Conservation (phyloP, 37 sponge, comb jelly and placozoan species). For the Lycopodina hypogea region DNA sequence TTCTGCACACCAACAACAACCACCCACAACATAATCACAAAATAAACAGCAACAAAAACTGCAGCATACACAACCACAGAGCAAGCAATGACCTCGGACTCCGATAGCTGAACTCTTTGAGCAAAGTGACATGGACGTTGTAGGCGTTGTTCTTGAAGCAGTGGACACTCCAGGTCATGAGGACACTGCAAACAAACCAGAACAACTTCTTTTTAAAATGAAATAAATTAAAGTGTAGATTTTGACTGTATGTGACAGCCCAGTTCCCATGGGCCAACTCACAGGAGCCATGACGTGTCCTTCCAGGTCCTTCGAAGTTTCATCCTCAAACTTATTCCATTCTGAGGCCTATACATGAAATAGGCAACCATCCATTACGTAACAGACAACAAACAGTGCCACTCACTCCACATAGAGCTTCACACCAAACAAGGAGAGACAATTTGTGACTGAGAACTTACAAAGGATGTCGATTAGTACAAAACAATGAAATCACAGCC, state of each 20-base stretch:
- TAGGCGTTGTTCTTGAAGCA: neutral
- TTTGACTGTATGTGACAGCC: no score
- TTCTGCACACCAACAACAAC: conserved; percentile 13
- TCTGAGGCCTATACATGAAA: conserved; percentile 5
- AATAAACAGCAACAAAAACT: neutral
- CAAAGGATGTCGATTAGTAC: no score
- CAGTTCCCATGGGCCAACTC: neutral
- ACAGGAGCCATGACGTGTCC: conserved; percentile 81
- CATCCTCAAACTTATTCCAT: conserved; percentile 9
- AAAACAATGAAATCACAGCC: no score
- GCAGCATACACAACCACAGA: neutral
- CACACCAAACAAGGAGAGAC: no score
- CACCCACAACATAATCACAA: neutral
- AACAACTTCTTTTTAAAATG: no score
- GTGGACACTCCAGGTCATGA: conserved; percentile 75
- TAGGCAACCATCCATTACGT: conserved; percentile 2
- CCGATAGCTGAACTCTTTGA: conserved; percentile 73
- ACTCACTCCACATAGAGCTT: no score
- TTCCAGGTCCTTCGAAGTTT: neutral
- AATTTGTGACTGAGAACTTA: no score
- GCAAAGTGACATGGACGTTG: conserved; percentile 67
- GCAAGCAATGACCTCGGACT: conserved; percentile 69
- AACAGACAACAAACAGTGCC: no score
- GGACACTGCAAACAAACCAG: conserved; percentile 68
- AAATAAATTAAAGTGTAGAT: no score